phyloP scores from a whole-genome alignment of 2,888 invertebrate species.

The Frankliniella intonsa region DNA sequence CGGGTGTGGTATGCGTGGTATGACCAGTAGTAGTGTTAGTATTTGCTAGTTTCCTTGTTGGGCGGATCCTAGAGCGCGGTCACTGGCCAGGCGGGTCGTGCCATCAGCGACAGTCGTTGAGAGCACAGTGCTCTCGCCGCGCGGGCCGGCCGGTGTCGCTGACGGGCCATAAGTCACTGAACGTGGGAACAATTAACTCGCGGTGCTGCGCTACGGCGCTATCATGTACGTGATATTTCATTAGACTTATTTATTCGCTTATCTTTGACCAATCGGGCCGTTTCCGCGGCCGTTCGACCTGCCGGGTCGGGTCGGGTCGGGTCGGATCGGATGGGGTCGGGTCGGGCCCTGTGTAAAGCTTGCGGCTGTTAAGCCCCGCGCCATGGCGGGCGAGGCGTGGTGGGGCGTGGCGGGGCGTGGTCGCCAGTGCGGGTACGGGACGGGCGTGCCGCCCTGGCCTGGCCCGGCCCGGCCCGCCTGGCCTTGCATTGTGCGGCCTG shows the following conservation, averaged over 20 bases:
- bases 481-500: not conserved
- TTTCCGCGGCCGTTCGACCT: not conserved
- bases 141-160: not conserved
- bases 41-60: no score
- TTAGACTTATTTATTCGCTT: not conserved
- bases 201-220: not conserved
- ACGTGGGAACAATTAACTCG: not conserved
- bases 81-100: no score
- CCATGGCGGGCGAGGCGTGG: not conserved
- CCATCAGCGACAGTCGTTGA: no score
- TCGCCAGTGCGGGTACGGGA: not conserved
- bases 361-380: no score
- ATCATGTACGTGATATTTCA: conserved; percentile 15
- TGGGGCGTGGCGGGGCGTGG: not conserved
- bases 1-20: not conserved
- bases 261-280: not conserved
- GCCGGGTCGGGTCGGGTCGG: not conserved
- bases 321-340: not conserved
- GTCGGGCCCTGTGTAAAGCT: not conserved
- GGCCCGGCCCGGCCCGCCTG: not conserved
- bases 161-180: not conserved
- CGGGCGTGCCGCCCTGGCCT: not conserved
- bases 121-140: not conserved
- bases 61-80: no score
- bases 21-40: not conserved